Evolutionary conservation across 2,888 invertebrate species (phyloP).

Genomic region (Folsomia candida): DNA sequence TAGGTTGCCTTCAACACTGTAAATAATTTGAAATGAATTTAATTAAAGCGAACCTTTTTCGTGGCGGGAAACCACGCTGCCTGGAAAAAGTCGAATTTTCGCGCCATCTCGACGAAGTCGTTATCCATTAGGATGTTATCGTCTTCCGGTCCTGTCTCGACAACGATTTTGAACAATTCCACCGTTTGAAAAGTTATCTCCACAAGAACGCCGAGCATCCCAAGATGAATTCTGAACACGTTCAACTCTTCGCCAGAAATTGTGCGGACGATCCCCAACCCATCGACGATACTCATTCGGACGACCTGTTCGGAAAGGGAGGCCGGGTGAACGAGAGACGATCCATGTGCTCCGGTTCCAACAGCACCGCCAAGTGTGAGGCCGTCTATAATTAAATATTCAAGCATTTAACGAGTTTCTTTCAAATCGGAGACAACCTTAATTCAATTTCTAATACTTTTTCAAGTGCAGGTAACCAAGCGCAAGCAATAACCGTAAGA

Average conservation of each 20-base stretch:
- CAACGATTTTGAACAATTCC: conserved; percentile 20
- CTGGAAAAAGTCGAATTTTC: conserved; percentile 18
- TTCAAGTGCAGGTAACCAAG: too few species aligned
- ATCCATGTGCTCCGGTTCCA: conserved; percentile 23
- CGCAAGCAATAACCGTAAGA: too few species aligned
- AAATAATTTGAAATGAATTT: too few species aligned
- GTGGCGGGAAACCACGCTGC: conserved; percentile 30
- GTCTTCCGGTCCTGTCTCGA: conserved; percentile 4
- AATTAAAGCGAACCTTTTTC: too few species aligned
- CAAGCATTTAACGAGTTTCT: too few species aligned
- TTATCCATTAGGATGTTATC: conserved; percentile 19
- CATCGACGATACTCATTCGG: conserved; percentile 18
- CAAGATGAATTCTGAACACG: conserved; percentile 22
- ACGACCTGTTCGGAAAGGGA: conserved; percentile 18
- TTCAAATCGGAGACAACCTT: too few species aligned
- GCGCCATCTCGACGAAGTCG: background rate
- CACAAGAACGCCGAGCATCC: conserved; percentile 26
- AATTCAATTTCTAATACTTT: too few species aligned
- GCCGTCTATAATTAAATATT: conserved; percentile 1
- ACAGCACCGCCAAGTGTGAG: conserved; percentile 27
- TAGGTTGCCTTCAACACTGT: too few species aligned
- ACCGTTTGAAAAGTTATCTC: conserved; percentile 16
- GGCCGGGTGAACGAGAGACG: background rate
- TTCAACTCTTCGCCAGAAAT: conserved; percentile 11
- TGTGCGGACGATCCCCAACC: conserved; percentile 17